Base-by-base conservation (phyloP, 2,888 invertebrate species). In the Sinelater perroti region DNA sequence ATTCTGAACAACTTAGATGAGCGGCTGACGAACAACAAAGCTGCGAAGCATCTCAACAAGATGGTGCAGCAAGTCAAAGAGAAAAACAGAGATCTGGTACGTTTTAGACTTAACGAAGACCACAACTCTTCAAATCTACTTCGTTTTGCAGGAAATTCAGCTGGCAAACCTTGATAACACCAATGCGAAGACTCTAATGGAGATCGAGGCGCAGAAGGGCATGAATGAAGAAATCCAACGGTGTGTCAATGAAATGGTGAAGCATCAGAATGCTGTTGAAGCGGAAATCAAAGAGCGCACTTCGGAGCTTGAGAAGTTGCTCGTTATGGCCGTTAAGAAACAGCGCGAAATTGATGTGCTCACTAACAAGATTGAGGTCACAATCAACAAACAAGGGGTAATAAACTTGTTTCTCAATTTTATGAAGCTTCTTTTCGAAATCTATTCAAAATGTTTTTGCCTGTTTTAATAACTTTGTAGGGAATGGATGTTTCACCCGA, bases 1-100 rank as follows among this genome's bases (percentile, higher is more conserved):
- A 85, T 90, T 20, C 70, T 90, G 3, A 72, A 76, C 13, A 81
- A 85, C 55, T 77, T 91, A 1, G 88, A 90, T 68, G 87, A 88
- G 7, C 86, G 88, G 68, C 73, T 88, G 3, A 81, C 87, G 3
- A 85, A 86, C 33, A 87, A 89, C 66, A 90, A 90, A 69, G 85
- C 87, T 0, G 84, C 87, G 2, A 70, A 70, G 36, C 70, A 78
- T 63, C 66, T 82, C 77, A 85, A 72, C 77, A 82, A 81, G 69
- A 62, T 79, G 3, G 66, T 84, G 2, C 72, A 76, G 8, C 78
- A 80, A 17, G 64, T 75, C 0, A 82, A 81, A 59, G 79, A 80
- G 20, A 73, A 75, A 31, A 78, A 81, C 31, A 75, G 81, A 21
- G 72, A 74, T 14, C 68, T 79, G 38, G 81, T 79, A 61, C 54